A percentile compares a stretch with the other conserved stretches of the same genome.
Conservation (phyloP, 1,140 invertebrate species). For the Asobara japonica region DNA sequence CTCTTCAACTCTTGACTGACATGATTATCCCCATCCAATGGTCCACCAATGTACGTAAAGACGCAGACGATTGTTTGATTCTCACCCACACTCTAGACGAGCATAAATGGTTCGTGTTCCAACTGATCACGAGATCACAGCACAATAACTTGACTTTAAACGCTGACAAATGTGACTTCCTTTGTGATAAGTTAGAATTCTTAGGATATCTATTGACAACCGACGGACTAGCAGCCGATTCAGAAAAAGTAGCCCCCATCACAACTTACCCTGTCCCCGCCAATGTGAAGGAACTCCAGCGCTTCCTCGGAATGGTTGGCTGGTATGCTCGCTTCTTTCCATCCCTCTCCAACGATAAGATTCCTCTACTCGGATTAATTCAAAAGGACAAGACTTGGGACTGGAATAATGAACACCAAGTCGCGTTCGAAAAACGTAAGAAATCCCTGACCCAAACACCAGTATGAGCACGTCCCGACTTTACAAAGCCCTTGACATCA, state of each 20-base stretch:
- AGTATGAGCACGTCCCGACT: not conserved
- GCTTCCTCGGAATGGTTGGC: constrained; percentile 8
- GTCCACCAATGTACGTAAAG: not conserved
- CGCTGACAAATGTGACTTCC: not conserved
- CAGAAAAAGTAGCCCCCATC: not conserved
- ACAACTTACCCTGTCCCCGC: not conserved
- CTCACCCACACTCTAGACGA: constrained; percentile 11
- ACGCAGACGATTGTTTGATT: not conserved
- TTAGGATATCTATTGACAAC: not conserved
- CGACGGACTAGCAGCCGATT: not conserved
- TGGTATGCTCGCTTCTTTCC: not conserved
- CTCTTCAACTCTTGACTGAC: not conserved
- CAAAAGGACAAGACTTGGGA: not conserved
- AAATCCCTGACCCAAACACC: not conserved
- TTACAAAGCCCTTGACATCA: not conserved
- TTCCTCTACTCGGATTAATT: not conserved
- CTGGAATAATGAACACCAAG: not conserved
- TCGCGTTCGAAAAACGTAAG: not conserved
- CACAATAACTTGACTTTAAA: not conserved
- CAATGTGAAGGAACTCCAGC: not conserved
- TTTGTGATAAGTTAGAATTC: not conserved
- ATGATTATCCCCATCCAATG: not conserved
- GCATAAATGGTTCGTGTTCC: constrained; percentile 3
- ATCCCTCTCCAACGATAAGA: not conserved
- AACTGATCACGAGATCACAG: not conserved